phyloP scores from a whole-genome alignment of 2,797 vertebrate species.

The Erpetoichthys calabaricus region DNA sequence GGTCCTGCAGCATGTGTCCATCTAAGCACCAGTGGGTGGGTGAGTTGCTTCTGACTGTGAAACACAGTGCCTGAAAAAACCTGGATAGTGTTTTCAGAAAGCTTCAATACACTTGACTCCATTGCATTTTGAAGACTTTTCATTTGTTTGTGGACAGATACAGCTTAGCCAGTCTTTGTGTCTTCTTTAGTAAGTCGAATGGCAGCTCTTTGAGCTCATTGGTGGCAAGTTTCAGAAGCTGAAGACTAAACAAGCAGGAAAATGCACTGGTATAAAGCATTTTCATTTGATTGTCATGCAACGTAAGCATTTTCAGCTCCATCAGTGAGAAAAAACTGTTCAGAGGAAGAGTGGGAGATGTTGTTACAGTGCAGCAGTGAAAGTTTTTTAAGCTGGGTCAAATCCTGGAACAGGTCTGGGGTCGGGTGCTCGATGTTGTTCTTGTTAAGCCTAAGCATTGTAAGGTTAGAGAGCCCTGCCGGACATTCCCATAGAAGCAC shows the following conservation, averaged over 20 bases:
- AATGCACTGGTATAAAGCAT: constrained; percentile 34
- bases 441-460: constrained; percentile 49
- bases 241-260: constrained; percentile 29
- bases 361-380: constrained; percentile 59
- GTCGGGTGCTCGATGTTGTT: constrained; percentile 46
- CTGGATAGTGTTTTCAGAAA: constrained; percentile 58
- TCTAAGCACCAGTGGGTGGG: constrained; percentile 48
- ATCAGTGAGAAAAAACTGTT: constrained; percentile 35
- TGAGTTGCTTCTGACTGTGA: constrained; percentile 29
- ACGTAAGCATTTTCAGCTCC: constrained; percentile 53
- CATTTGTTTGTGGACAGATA: constrained; percentile 59
- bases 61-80: constrained; percentile 43
- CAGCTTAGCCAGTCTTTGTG: constrained; percentile 43
- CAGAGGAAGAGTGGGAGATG: constrained; percentile 33
- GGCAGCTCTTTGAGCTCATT: constrained; percentile 51
- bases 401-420: constrained; percentile 24
- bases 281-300: constrained; percentile 55
- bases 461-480: constrained; percentile 36
- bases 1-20: constrained; percentile 38
- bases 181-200: constrained; percentile 25
- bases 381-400: constrained; percentile 51
- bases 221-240: constrained; percentile 50
- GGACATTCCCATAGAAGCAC: constrained; percentile 36
- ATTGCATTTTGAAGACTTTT: constrained; percentile 46
- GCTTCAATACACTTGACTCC: constrained; percentile 38